Conservation (phyloP, 2,797 vertebrate genomes). For the Propithecus perrieri region DNA sequence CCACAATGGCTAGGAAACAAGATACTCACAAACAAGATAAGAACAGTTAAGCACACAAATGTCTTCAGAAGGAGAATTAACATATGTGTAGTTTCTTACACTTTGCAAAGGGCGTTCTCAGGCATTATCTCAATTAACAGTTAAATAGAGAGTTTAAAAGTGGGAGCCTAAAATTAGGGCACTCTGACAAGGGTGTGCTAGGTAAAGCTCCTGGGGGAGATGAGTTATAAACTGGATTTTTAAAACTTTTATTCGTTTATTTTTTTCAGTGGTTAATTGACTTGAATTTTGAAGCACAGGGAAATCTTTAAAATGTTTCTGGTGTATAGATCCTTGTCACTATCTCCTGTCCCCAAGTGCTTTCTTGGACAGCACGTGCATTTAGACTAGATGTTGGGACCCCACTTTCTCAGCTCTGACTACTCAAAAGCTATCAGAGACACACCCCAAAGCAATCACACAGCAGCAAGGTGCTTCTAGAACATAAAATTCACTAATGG, state of each 20-base stretch:
- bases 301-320: neutral
- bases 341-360: neutral
- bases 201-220: neutral
- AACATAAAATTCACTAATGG: neutral
- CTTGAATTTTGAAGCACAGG: constrained; percentile 17
- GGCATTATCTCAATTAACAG: constrained; percentile 48
- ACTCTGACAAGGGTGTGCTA: neutral
- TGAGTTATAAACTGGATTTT: neutral
- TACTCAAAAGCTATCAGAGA: neutral
- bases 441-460: neutral
- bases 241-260: neutral
- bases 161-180: constrained; percentile 1
- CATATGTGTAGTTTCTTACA: constrained; percentile 32
- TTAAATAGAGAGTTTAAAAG: neutral
- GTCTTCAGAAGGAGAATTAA: constrained; percentile 23
- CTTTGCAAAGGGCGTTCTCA: constrained; percentile 36
- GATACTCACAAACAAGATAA: constrained; percentile 57
- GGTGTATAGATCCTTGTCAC: neutral
- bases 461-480: neutral
- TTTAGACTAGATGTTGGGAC: neutral
- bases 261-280: neutral
- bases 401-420: neutral
- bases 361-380: neutral
- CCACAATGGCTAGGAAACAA: neutral
- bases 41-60: neutral